Base-by-base conservation (phyloP, 37 sponge, comb jelly and placozoan genomes). In the Hormiphora californensis region DNA sequence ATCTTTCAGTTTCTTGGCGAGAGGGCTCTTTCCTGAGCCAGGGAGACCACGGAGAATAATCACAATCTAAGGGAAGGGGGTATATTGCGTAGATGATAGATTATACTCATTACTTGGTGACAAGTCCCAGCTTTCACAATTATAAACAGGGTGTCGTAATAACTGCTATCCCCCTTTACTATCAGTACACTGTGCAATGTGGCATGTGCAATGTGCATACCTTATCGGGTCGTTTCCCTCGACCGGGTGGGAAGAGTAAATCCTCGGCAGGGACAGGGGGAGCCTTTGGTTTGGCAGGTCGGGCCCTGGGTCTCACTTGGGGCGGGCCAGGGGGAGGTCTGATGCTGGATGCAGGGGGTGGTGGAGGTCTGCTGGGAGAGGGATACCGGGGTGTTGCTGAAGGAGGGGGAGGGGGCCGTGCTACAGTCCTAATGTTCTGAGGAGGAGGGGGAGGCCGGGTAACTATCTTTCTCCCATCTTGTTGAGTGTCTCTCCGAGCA, bases 41-140 rank as follows among this genome's bases (percentile, higher is more conserved):
- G 95, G 95, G 54, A 95, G 43, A 1, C 95, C 95, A 31, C 95
- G 51, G 27, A 95, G 54, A 17, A 95, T 90, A 0, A 95, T 85
- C 49, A 92, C 95, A 62, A 95, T 90, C 95, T 94, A 55, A 0
- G 55, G 0, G 53, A 22, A 44, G 12, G 86, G 9, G 22, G 2
- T 41, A 19, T 19, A 61, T 61, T 61, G n/a, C n/a, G n/a, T n/a
- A n/a, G n/a, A n/a, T n/a, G n/a, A n/a, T n/a, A n/a, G n/a, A n/a
- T n/a, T n/a, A n/a, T n/a, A n/a, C n/a, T n/a, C n/a, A n/a, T n/a
- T n/a, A n/a, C n/a, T n/a, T n/a, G n/a, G n/a, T n/a, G n/a, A n/a
- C n/a, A n/a, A n/a, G n/a, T n/a, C n/a, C n/a, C n/a, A n/a, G n/a
- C n/a, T n/a, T n/a, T n/a, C n/a, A n/a, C n/a, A n/a, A n/a, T n/a